Base-by-base conservation (phyloP, 2,888 invertebrate species). In the Acrobasis repandana region DNA sequence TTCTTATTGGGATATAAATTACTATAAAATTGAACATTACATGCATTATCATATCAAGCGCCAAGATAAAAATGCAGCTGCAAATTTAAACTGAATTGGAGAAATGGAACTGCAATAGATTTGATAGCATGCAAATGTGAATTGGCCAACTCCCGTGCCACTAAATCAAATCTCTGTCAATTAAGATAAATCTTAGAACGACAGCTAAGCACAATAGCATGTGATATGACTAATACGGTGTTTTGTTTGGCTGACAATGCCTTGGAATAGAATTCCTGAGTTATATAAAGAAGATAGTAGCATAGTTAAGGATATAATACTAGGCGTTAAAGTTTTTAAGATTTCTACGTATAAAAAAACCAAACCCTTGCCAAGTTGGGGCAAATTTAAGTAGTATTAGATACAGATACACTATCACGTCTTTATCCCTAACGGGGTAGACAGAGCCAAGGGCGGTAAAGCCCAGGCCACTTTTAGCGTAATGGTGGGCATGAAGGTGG, bases 111-210 rank as follows among this genome's bases (percentile, higher is more conserved):
- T 11, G 18, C 14, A 20, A 14, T 43, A 34, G 38, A 63, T 62
- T 59, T 15, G 15, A n/a, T 20, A 50, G 47, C n/a, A 63, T 34
- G 79, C 67, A 79, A 74, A 72, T 65, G 60, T 75, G 78, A 76
- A 67, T 82, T 79, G 70, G 83, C 70, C 64, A 71, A 70, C 70
- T 69, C 75, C 77, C 77, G 81, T 74, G 78, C 80, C 77, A 88
- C 83, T 90, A 90, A 90, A 90, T 91, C 90, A 90, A 90, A 90
- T 83, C 80, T 83, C 79, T 86, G 88, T 90, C 90, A 91, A 91
- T 91, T 91, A 91, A 91, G 91, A 90, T 90, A 90, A 89, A 88
- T 87, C 85, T 77, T 77, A 75, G 78, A 80, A 80, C 80, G 88
- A 89, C 90, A 87, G 88, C 84, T 77, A 74, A 75, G 80, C 82